Evolutionary conservation across 1,140 invertebrate species (phyloP).

Genomic region (Carcinoscorpius rotundicauda): DNA sequence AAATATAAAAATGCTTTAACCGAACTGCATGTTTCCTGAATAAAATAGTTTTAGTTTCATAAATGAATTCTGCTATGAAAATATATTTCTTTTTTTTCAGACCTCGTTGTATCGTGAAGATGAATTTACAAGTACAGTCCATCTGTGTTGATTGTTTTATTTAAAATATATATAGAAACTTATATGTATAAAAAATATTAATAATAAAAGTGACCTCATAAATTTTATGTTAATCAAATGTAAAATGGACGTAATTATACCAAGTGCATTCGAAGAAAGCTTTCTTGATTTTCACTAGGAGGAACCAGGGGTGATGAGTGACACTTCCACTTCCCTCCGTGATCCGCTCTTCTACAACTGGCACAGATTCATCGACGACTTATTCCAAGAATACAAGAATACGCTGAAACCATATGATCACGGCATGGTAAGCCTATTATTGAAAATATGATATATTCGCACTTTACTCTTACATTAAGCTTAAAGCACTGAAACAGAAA

Average conservation of each 20-base stretch:
- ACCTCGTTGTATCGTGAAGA: too few relatives aligned
- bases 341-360: constrained; percentile 19
- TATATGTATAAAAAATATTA: not conserved
- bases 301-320: constrained; percentile 20
- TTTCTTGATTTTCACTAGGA: constrained; percentile 13
- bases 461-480: not conserved
- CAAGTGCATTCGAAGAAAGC: too few relatives aligned
- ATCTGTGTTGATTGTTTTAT: too few relatives aligned
- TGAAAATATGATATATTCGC: not conserved
- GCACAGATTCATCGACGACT: constrained; percentile 19
- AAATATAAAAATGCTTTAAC: too few relatives aligned
- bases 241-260: too few relatives aligned
- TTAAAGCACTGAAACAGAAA: constrained; percentile 3
- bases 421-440: constrained; percentile 6
- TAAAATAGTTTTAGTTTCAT: not conserved
- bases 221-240: not conserved
- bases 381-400: constrained; percentile 18
- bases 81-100: too few relatives aligned
- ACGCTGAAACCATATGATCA: constrained; percentile 11
- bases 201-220: not conserved
- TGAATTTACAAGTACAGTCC: too few relatives aligned
- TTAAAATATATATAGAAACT: too few relatives aligned
- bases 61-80: not conserved
- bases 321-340: constrained; percentile 16
- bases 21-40: not conserved